Base-by-base conservation (phyloP, 2,888 invertebrate genomes). In the Lasioglossum lativentre region DNA sequence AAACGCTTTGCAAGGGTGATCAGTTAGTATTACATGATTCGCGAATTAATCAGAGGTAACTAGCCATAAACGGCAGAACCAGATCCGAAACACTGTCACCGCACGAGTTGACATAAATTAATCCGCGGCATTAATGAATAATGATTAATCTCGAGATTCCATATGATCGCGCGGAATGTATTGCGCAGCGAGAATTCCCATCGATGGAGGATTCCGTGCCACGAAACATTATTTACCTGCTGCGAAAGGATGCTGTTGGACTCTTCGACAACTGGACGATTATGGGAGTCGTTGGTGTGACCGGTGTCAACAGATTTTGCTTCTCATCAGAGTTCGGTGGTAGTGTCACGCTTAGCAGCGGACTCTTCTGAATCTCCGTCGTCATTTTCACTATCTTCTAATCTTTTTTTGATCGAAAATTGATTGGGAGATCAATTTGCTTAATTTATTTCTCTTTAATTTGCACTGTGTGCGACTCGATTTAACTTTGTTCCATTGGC, bases 161-260 rank as follows among this genome's bases (percentile, higher is more conserved):
- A 78, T 70, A 68, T 73, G 66, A 68, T 81, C 70, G 56, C 52
- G 40, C 30, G 78, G 45, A 75, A 63, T 38, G 59, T 78, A 82
- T 42, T 85, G 79, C 85, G 85, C 75, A 77, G 79, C 66, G 34
- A 66, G 78, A 42, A 47, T 52, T 68, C n/a, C 30, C 30, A 30
- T 45, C 52, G 42, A 40, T 16, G 10, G 45, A 0, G 56, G 45
- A 14, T 34, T 63, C 52, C 27, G 27, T 16, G 27, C 19, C 42
- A 4, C 63, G 40, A 19, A 76, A 78, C 27, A 71, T 45, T n/a
- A 12, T 84, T 90, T 93, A 94, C 94, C 94, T 94, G 93, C 91
- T 93, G 84, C 92, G 90, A 38, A 93, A 85, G 8, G 93, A 93
- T 19, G 91, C 68, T 84, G 90, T 93, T 6, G 91, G 88, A 70